These are phyloP conservation scores for Amorpha juglandis DNA, from an alignment of 2,888 invertebrate species.

Conservation along the genomic window DNA sequence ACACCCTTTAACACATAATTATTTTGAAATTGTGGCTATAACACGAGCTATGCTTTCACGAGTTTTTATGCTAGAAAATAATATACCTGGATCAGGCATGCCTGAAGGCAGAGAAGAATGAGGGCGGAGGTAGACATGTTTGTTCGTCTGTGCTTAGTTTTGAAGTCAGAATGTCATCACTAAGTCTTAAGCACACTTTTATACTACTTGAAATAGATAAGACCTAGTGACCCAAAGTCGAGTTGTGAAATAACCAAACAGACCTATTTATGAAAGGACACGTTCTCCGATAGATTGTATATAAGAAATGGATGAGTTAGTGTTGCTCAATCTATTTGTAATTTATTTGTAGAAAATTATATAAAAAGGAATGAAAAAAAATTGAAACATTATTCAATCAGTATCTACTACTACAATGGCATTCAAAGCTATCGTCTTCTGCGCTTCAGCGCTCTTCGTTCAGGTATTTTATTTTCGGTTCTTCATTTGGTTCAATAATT, in stretches of 20 bases:
- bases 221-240: neutral
- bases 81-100: conserved; percentile 35
- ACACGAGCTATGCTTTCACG: too few relatives aligned
- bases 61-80: too few relatives aligned
- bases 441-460: conserved; percentile 24
- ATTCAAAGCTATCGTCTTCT: conserved; percentile 14
- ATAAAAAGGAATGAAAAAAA: neutral
- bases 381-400: conserved; percentile 2
- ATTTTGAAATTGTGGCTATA: too few relatives aligned
- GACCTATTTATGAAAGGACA: neutral
- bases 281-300: neutral
- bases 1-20: too few relatives aligned
- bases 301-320: neutral
- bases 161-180: conserved; percentile 24
- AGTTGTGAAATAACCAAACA: too few relatives aligned
- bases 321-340: neutral
- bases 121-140: conserved; percentile 38
- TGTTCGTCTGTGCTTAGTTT: conserved; percentile 16
- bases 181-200: neutral
- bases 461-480: conserved; percentile 3
- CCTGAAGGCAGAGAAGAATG: conserved; percentile 36
- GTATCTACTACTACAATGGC: conserved; percentile 20
- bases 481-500: neutral
- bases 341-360: neutral
- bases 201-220: conserved; percentile 6